Conservation (phyloP, 2,888 invertebrate genomes). For the Campoletis raptor region DNA sequence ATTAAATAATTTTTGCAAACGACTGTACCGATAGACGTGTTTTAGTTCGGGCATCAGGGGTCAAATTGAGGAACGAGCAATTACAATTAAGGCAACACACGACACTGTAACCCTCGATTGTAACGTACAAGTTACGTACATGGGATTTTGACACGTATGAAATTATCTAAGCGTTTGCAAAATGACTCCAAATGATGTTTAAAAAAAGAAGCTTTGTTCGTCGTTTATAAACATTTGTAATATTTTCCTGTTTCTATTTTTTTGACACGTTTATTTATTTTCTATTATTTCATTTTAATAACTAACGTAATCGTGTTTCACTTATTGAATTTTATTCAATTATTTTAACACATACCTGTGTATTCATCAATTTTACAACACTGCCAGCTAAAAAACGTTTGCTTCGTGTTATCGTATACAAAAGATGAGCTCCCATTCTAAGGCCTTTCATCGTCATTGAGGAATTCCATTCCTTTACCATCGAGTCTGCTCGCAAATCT, state of each 20-base stretch:
- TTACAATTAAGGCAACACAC: slow-evolving; percentile 57
- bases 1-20: slow-evolving; percentile 38
- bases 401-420: slow-evolving; percentile 92
- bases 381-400: slow-evolving; percentile 94
- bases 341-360: slow-evolving; percentile 88
- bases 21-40: slow-evolving; percentile 23
- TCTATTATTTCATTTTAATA: background rate
- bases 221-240: background rate
- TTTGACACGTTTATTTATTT: background rate
- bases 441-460: slow-evolving; percentile 90
- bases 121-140: background rate
- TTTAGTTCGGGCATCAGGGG: slow-evolving; percentile 16
- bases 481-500: slow-evolving; percentile 91
- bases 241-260: background rate
- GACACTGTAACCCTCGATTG: slow-evolving; percentile 9
- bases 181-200: background rate
- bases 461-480: slow-evolving; percentile 92
- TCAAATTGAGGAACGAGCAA: slow-evolving; percentile 56
- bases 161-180: slow-evolving; percentile 8
- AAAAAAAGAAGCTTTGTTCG: background rate
- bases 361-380: slow-evolving; percentile 93
- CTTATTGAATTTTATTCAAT: background rate
- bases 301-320: background rate
- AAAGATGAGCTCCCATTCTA: slow-evolving; percentile 88
- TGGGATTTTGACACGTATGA: slow-evolving; percentile 24